Evolutionary conservation across 2,113 vertebrate genomes (phyloP).

Genomic region (Aythya baeri): DNA sequence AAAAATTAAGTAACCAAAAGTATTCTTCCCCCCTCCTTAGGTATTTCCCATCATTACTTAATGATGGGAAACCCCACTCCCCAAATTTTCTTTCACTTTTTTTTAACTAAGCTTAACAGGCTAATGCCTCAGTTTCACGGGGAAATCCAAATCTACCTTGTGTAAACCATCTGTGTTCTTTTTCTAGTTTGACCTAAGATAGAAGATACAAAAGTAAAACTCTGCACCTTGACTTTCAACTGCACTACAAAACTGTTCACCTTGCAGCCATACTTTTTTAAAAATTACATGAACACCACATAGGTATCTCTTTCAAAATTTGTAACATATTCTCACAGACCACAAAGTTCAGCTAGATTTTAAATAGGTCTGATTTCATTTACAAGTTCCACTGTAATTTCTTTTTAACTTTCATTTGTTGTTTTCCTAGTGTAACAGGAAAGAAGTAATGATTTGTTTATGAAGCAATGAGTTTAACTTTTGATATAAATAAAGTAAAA

Average conservation of each 20-base stretch:
- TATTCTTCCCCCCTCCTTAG: not conserved
- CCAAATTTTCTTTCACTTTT: not conserved
- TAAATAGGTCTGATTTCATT: not conserved
- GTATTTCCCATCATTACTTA: not conserved
- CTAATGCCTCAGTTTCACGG: not conserved
- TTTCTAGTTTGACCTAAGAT: not conserved
- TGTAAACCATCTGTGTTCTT: not conserved
- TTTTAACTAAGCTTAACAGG: not conserved
- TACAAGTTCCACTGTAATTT: not conserved
- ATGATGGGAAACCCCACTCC: not conserved
- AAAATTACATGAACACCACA: not conserved
- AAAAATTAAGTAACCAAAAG: not conserved
- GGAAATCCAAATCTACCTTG: not conserved
- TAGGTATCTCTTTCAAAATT: not conserved
- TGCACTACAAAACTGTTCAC: not conserved
- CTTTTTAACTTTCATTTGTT: not conserved
- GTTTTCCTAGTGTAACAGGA: not conserved
- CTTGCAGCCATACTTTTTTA: not conserved
- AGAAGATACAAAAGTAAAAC: not conserved
- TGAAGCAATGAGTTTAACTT: not conserved
- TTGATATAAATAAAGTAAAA: not conserved
- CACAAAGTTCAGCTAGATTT: not conserved
- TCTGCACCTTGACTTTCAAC: not conserved
- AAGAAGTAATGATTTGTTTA: not conserved
- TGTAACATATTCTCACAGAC: not conserved